Evolutionary conservation across 2,888 invertebrate species (phyloP), one percentile per base, ranked within the genome.

Genomic region (Ornithoptera alexandrae): DNA sequence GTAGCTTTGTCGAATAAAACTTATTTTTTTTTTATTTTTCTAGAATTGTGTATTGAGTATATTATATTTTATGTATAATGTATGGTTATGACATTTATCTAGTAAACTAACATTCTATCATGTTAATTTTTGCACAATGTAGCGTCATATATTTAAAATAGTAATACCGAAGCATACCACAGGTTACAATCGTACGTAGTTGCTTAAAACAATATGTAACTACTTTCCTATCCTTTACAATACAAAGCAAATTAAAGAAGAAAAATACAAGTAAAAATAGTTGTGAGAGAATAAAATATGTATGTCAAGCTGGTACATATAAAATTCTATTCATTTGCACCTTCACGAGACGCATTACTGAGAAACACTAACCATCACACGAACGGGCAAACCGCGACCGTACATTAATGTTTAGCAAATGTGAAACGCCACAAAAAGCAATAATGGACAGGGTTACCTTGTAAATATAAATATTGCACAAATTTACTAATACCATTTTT

Each of bases 351-450:
- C 75, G 72, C 74, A 79, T 80, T 87, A 85, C 85, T 78, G 73
- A 83, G 84, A 84, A 88, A 84, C 79, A 84, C 80, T 85, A 84
- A 80, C 75, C 74, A 71, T 73, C 75, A 69, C 71, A 68, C 68
- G 76, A 76, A 76, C 78, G 77, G 77, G 77, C 80, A 82, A 86
- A 89, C 89, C 89, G 82, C 89, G 84, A 83, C 78, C 78, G 76
- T 77, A 85, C 85, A 87, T 88, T 88, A 89, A 88, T 85, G 84
- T 77, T 83, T 75, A 79, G 81, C 82, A 82, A 85, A 85, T 81
- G 83, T 78, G 78, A 82, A 84, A 82, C 77, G 81, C 86, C 82
- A 76, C 86, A 85, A 80, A 85, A 84, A 85, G 84, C 85, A 85
- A 84, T 83, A 81, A 82, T 79, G 72, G 72, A 36, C 53, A 66